Evolutionary conservation across 2,888 invertebrate species (phyloP).

Genomic region (Alcis repandata): DNA sequence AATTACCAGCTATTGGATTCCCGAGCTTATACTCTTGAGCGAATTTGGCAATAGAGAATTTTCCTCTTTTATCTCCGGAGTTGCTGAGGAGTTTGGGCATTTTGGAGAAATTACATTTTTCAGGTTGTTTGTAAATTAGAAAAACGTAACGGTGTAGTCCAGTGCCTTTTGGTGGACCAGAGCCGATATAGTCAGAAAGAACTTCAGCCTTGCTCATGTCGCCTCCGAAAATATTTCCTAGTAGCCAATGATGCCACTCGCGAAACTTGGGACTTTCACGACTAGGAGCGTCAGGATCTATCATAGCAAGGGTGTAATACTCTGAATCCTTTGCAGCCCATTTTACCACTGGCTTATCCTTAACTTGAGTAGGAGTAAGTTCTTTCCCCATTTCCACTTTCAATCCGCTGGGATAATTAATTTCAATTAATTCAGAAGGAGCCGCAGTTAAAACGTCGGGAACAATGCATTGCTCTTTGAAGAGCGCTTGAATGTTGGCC

Average conservation of each 20-base stretch:
- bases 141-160: conserved; percentile 91
- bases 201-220: conserved; percentile 88
- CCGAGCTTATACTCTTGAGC: conserved; percentile 87
- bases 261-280: conserved; percentile 89
- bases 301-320: conserved; percentile 89
- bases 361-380: conserved; percentile 90
- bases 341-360: conserved; percentile 88
- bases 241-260: conserved; percentile 93
- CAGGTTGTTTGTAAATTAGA: conserved; percentile 88
- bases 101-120: conserved; percentile 77
- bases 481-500: conserved; percentile 66
- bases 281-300: conserved; percentile 93
- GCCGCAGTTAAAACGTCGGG: conserved; percentile 89
- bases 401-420: conserved; percentile 82
- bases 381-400: conserved; percentile 88
- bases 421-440: conserved; percentile 82
- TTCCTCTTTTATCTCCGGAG: conserved; percentile 84
- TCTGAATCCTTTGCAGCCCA: conserved; percentile 87
- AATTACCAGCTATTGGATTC: conserved; percentile 88
- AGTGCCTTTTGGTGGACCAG: conserved; percentile 91
- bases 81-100: conserved; percentile 72
- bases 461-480: conserved; percentile 86
- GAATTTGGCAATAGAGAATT: conserved; percentile 87
- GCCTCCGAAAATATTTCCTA: conserved; percentile 90
- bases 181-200: conserved; percentile 88